Evolutionary conservation across 2,797 vertebrate species (phyloP), one percentile per base, ranked within the genome.

Genomic region (Neosilurus hyrtlii): DNA sequence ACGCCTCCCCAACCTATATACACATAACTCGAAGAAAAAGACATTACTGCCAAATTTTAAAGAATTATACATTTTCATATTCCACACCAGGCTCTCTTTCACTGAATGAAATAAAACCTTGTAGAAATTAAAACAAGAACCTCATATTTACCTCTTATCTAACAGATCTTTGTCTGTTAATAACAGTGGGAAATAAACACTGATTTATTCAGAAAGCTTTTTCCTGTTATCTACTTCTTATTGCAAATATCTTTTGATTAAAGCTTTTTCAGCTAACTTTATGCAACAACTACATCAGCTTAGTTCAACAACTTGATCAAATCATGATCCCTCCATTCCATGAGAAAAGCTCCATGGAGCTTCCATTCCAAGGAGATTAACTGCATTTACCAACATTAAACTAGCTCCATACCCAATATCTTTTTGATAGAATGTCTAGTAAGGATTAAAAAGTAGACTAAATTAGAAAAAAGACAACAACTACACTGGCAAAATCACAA

Each of bases 241-340:
- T 72, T 72, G 54, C 14, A 52, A 26, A 54, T 72, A 72, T 26
- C 11, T 51, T 71, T 52, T 24, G 24, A 72, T 72, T 72, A 52
- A 8, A 12, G 14, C 7, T 52, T 72, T 52, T 15, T 37, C 0
- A 2, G 30, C 54, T 3, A 35, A 61, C 30, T 22, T 37, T 15
- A 75, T 22, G 9, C 10, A 43, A 54, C 15, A 56, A 26, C 24
- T 56, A 73, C 16, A 30, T 30, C 2, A 70, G 7, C 20, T 49
- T 70, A 49, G 37, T 37, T 20, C 35, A 70, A 49, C 67, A 70
- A 70, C 20, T 56, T 30, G 24, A 73, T 73, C 71, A 56, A 73
- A 56, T 73, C 52, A 30, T 22, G 20, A 3, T n/a, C 30, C 20
- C n/a, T 57, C 30, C 11, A 61, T 9, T 76, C 56, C 18, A 1